Evolutionary conservation across 1,140 invertebrate genomes (phyloP).

Genomic region (Bombus breviceps): DNA sequence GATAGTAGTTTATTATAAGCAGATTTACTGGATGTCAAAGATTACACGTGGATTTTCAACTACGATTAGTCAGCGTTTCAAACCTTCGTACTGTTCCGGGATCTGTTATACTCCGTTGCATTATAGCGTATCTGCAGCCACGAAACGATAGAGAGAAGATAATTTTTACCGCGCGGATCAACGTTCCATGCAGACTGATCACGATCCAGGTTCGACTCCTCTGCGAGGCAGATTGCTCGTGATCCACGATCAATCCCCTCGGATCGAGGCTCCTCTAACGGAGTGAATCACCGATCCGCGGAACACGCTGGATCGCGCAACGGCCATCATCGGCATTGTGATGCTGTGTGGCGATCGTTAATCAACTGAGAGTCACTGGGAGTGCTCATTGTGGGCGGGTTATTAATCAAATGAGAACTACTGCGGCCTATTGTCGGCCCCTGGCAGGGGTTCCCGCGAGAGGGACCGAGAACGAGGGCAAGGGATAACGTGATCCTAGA

Average conservation of each 20-base stretch:
- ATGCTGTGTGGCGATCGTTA: slow-evolving; percentile 73
- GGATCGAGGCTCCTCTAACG: slow-evolving; percentile 15
- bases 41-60: neutral
- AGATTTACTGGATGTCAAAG: neutral
- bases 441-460: slow-evolving; percentile 69
- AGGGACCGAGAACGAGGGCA: slow-evolving; percentile 44
- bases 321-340: slow-evolving; percentile 65
- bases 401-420: slow-evolving; percentile 83
- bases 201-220: slow-evolving; percentile 7
- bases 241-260: slow-evolving; percentile 49
- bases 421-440: slow-evolving; percentile 77
- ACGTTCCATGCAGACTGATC: neutral
- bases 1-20: too few species aligned
- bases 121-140: neutral
- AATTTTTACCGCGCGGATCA: neutral
- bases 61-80: neutral
- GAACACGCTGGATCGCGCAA: slow-evolving; percentile 56
- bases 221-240: neutral
- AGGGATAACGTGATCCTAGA: slow-evolving; percentile 52
- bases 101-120: too few species aligned
- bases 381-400: slow-evolving; percentile 78
- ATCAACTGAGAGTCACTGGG: slow-evolving; percentile 81
- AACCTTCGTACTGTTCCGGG: neutral
- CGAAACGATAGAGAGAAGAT: neutral
- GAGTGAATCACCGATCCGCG: slow-evolving; percentile 53